Base-by-base conservation (phyloP, 2,113 vertebrate genomes). In the Aegotheles bennettii region DNA sequence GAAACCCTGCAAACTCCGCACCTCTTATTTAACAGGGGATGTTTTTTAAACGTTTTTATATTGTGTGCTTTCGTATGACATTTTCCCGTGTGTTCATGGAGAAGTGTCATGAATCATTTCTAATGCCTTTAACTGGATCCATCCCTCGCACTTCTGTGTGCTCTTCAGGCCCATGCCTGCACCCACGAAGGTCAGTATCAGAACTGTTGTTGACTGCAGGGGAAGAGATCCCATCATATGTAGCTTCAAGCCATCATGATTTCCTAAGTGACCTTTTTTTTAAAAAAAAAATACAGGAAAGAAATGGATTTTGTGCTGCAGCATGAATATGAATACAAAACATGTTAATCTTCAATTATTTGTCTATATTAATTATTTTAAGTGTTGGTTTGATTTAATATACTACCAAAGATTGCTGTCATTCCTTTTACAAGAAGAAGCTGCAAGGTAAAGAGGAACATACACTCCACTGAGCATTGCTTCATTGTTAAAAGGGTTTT, bases 331-430 rank as follows among this genome's bases (percentile, higher is more conserved):
- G 59, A 96, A 90, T 71, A 60, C 67, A 75, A 48, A 81, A 48
- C 7, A 9, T 64, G 60, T 68, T 88, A 60, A 79, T 64, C 79
- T 91, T 47, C 67, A 84, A 61, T 50, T 56, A 10, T 94, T 68
- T 96, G 36, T 80, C 81, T 65, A 1, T 83, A 15, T 68, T 85
- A 70, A 70, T 69, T 93, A 54, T 88, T 90, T 82, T 76, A 94
- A 60, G 68, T 77, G 67, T 70, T 91, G 36, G 51, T 93, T 76
- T 88, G 36, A 43, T 87, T 84, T 83, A 85, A 90, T 92, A 31
- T n/a, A 73, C 87, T 95, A 89, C 96, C 95, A 98, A 98, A 98
- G 97, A 94, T 74, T 63, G 29, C 25, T 85, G 59, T 94, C 53
- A 53, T 59, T 80, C 48, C 68, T 70, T 43, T 64, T 60, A 70